These are phyloP conservation scores for Eurois occulta DNA, from an alignment of 2,888 invertebrate species.

Conservation along the genomic window DNA sequence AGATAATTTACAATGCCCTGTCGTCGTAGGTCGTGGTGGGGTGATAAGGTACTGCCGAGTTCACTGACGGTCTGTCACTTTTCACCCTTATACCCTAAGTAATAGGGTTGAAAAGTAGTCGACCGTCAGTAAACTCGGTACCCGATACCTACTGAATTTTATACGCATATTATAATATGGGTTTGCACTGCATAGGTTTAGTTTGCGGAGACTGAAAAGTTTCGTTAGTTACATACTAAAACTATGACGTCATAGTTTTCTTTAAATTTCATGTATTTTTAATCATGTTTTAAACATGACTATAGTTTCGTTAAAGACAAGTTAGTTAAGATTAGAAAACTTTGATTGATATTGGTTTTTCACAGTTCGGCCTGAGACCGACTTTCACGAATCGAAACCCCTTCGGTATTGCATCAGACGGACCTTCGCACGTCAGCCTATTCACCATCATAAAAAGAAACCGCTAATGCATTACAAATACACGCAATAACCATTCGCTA, in stretches of 20 bases:
- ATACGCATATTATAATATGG: conserved; percentile 9
- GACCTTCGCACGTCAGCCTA: conserved; percentile 17
- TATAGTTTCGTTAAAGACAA: background rate
- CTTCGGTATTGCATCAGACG: conserved; percentile 1
- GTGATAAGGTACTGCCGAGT: background rate
- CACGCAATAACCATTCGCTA: conserved; percentile 2
- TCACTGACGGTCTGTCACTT: background rate
- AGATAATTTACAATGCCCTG: conserved; percentile 26
- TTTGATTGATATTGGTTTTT: background rate
- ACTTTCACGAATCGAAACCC: background rate
- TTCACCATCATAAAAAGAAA: background rate
- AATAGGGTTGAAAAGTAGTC: background rate
- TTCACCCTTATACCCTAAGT: background rate
- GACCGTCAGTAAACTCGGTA: background rate
- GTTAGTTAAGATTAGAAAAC: background rate
- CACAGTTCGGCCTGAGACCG: background rate
- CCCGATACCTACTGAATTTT: conserved; percentile 4
- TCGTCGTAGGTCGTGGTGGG: background rate
- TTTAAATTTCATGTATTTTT: background rate
- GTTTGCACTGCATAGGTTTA: background rate
- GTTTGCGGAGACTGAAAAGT: background rate
- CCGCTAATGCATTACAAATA: conserved; percentile 10
- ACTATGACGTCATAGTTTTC: background rate
- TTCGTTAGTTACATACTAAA: background rate
- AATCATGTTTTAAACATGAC: background rate